phyloP scores from a whole-genome alignment of 2,888 invertebrate genomes.

The Portevinia maculata region DNA sequence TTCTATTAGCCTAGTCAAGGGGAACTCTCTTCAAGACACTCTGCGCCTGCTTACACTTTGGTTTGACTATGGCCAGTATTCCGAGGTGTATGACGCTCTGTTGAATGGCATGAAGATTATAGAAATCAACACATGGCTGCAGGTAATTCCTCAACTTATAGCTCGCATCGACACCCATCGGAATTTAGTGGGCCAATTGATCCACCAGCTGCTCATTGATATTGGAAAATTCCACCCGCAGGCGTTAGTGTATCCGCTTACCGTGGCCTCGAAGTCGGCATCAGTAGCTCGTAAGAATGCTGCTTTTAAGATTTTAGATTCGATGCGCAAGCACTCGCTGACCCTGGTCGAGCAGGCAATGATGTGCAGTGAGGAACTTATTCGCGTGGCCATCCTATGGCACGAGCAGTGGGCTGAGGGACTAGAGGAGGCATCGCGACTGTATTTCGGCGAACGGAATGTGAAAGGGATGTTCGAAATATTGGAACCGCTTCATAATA shows the following conservation, averaged over 20 bases:
- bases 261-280: slow-evolving; percentile 97
- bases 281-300: slow-evolving; percentile 93
- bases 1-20: slow-evolving; percentile 95
- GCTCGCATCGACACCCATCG: slow-evolving; percentile 98
- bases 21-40: slow-evolving; percentile 97
- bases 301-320: slow-evolving; percentile 96
- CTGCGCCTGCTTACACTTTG: slow-evolving; percentile 96
- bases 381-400: slow-evolving; percentile 99
- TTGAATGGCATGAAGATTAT: slow-evolving; percentile 95
- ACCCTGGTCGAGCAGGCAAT: slow-evolving; percentile 97
- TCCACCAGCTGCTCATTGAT: slow-evolving; percentile 96
- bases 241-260: slow-evolving; percentile 98
- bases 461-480: slow-evolving; percentile 98
- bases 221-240: slow-evolving; percentile 99
- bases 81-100: slow-evolving; percentile 96
- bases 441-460: slow-evolving; percentile 98
- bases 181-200: slow-evolving; percentile 93
- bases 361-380: slow-evolving; percentile 98
- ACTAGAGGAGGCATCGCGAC: slow-evolving; percentile 94
- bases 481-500: slow-evolving; percentile 95
- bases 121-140: slow-evolving; percentile 99
- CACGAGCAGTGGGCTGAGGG: slow-evolving; percentile 99
- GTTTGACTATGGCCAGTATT: slow-evolving; percentile 98
- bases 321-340: slow-evolving; percentile 97
- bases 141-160: slow-evolving; percentile 99